Conservation (phyloP, 1,140 invertebrate genomes). For the Cotesia typhae region DNA sequence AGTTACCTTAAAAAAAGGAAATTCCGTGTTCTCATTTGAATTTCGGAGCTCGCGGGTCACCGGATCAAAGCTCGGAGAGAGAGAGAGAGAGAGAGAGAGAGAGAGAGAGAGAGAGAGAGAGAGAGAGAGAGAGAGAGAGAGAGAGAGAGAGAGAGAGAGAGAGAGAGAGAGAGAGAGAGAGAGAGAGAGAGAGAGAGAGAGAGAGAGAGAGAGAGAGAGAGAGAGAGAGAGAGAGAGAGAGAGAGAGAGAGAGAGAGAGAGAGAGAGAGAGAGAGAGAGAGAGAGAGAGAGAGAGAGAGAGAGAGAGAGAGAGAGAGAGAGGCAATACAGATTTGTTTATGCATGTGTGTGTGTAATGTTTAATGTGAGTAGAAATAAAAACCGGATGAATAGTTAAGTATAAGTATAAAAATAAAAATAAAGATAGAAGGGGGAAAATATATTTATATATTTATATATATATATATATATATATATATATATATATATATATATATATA, state of each 20-base stretch:
- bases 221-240: neutral
- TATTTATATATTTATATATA: too few species aligned
- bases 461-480: too few species aligned
- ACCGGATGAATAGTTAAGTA: constrained; percentile 17
- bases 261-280: neutral
- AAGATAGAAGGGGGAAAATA: constrained; percentile 13
- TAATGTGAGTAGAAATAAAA: constrained; percentile 29
- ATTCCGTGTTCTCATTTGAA: too few species aligned
- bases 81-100: neutral
- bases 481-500: neutral
- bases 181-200: neutral
- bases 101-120: neutral
- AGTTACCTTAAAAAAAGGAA: too few species aligned
- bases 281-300: neutral
- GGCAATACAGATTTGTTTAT: neutral
- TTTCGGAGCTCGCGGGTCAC: too few species aligned
- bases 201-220: neutral
- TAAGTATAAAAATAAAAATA: constrained; percentile 2
- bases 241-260: neutral
- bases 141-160: neutral
- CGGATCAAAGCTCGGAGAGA: neutral
- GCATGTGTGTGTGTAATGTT: neutral
- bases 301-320: neutral
- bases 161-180: neutral
- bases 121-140: neutral